Evolutionary conservation across 1,140 invertebrate genomes (phyloP).

Genomic region (Hestina assimilis): DNA sequence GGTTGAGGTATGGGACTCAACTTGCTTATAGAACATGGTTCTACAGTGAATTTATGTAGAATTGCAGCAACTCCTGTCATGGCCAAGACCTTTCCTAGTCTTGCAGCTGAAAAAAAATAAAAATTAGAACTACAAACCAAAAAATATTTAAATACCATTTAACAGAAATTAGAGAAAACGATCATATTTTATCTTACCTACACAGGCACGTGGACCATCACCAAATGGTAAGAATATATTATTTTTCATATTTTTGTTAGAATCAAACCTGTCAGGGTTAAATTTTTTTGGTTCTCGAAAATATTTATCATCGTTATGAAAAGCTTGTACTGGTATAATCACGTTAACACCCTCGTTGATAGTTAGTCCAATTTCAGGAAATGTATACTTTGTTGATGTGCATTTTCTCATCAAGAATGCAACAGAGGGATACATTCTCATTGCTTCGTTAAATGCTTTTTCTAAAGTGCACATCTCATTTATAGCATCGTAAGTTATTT

Average conservation of each 20-base stretch:
- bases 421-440: constrained; percentile 32
- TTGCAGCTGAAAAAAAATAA: constrained; percentile 53
- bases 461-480: constrained; percentile 33
- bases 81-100: constrained; percentile 57
- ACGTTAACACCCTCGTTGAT: constrained; percentile 31
- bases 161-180: not conserved
- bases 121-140: too few relatives aligned
- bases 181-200: constrained; percentile 40
- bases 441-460: constrained; percentile 33
- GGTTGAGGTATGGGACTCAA: constrained; percentile 44
- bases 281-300: constrained; percentile 43
- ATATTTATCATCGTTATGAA: constrained; percentile 34
- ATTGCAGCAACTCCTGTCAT: constrained; percentile 60
- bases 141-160: too few relatives aligned
- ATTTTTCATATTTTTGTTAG: constrained; percentile 37
- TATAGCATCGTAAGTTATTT: constrained; percentile 36
- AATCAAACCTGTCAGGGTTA: constrained; percentile 49
- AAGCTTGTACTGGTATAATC: constrained; percentile 29
- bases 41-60: constrained; percentile 52
- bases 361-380: constrained; percentile 31
- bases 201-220: constrained; percentile 51
- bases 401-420: constrained; percentile 30
- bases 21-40: constrained; percentile 43
- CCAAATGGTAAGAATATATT: constrained; percentile 53
- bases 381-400: constrained; percentile 25